Percentiles rank a stretch among this genome's conserved stretches.
phyloP scores from a whole-genome alignment of 2,888 invertebrate genomes.

The Lepidonotus clava region DNA sequence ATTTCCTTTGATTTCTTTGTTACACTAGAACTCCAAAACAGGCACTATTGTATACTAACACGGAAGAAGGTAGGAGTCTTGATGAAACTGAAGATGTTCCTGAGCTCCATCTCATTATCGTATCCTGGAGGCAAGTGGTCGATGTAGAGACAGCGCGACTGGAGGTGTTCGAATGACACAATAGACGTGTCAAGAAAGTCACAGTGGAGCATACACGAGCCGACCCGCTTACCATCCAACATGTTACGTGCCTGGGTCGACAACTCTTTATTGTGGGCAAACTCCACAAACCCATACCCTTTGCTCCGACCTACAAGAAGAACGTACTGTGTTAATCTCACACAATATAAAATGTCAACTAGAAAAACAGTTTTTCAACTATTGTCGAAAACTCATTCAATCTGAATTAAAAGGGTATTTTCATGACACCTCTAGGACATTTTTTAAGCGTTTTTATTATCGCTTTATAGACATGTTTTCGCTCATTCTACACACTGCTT shows the following conservation, averaged over 20 bases:
- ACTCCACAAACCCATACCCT: conserved; percentile 83
- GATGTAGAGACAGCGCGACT: conserved; percentile 83
- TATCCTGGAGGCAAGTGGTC: conserved; percentile 82
- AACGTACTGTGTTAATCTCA: neutral
- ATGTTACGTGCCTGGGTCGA: conserved; percentile 81
- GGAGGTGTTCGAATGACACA: conserved; percentile 81
- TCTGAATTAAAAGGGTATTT: no score
- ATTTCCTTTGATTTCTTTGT: no score
- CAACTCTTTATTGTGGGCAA: conserved; percentile 81
- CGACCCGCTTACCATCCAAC: conserved; percentile 80
- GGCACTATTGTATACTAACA: no score
- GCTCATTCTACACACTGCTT: no score
- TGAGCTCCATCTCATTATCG: conserved; percentile 82
- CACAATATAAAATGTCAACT: no score
- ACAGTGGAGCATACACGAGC: conserved; percentile 80
- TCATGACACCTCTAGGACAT: no score
- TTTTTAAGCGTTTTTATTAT: no score
- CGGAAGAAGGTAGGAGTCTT: conserved; percentile 83
- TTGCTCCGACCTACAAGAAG: conserved; percentile 81
- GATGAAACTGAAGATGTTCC: conserved; percentile 81
- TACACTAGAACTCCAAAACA: no score
- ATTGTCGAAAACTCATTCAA: no score
- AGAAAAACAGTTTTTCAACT: no score
- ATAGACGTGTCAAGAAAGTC: conserved; percentile 82
- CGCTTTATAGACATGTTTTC: no score